Evolutionary conservation across 2,113 vertebrate species (phyloP), one percentile per base, ranked within the genome.

Genomic region (Tylochromis polylepis): DNA sequence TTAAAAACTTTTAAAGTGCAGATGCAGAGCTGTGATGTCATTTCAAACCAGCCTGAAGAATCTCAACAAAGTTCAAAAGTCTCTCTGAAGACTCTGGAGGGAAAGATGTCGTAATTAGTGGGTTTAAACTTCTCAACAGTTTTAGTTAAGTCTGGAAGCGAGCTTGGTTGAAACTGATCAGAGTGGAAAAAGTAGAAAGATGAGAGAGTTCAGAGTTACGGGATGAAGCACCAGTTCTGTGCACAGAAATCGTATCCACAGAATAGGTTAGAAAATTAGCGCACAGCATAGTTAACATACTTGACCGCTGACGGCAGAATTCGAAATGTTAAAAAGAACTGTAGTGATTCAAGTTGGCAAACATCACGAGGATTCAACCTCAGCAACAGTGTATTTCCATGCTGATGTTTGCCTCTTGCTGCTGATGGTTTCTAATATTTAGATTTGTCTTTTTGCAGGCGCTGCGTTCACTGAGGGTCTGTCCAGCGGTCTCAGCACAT

Each of bases 401-500:
- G 65, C 38, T 29, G 24, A 27, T 58, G 57, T 29, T 29, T 59
- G 24, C 56, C 24, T 12, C 31, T 11, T 65, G 29, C 15, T 70
- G 67, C 41, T 49, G 67, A 10, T 29, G 67, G 67, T 51, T 75
- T 67, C 3, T 20, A 49, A 49, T 3, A 3, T 49, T 41, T 6
- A 12, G 14, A 46, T 38, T 46, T 3, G 2, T 87, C 1, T 12
- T 56, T 14, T 14, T 72, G n/a, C 88, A 99, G 98, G 98, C 5
- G 98, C 98, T 38, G 98, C 98, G 12, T 99, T 99, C 94, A 98
- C 97, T 3, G 97, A 99, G 93, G 97, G 98, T 3, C 95, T 99
- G 77, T 99, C 98, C 43, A 99, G 98, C 84, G 98, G 98, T 5
- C 96, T 99, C 83, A 99, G 98, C 87, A 99, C 98, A 3, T 99